phyloP scores from a whole-genome alignment of 1,140 invertebrate species.

The Cyrtorhinus lividipennis region DNA sequence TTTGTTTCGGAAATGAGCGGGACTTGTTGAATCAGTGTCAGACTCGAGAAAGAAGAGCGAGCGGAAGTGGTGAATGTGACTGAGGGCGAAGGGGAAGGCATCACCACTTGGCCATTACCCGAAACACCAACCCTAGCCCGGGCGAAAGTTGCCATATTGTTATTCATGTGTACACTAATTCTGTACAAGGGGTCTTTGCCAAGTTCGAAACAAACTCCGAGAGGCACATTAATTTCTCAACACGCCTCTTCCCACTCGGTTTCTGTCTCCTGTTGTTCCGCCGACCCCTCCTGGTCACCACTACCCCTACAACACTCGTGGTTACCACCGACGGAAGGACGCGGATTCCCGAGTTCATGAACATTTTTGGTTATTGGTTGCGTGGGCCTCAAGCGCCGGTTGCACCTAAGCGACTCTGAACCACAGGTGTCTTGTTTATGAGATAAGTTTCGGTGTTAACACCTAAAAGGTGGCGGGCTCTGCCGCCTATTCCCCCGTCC shows the following conservation, averaged over 20 bases:
- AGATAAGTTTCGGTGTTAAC: conserved; percentile 1
- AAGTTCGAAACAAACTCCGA: neutral
- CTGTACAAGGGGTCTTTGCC: neutral
- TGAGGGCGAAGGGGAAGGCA: neutral
- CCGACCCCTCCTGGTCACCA: neutral
- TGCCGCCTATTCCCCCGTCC: neutral
- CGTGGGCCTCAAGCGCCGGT: neutral
- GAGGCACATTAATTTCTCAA: neutral
- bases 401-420: neutral
- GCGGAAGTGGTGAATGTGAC: neutral
- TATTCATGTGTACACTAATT: conserved; percentile 10
- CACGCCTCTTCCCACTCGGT: neutral
- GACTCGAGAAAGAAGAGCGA: too few relatives aligned
- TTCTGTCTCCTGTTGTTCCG: neutral
- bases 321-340: neutral
- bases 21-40: too few relatives aligned
- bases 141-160: conserved; percentile 5
- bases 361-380: neutral
- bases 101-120: neutral
- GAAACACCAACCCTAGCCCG: neutral
- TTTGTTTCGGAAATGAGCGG: too few relatives aligned
- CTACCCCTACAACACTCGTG: neutral
- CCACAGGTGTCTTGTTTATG: conserved; percentile 3
- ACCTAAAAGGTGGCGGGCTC: neutral
- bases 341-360: neutral